A percentile compares a stretch with the other conserved stretches of the same genome.
phyloP scores from a whole-genome alignment of 1,140 invertebrate genomes.

The Sitodiplosis mosellana region DNA sequence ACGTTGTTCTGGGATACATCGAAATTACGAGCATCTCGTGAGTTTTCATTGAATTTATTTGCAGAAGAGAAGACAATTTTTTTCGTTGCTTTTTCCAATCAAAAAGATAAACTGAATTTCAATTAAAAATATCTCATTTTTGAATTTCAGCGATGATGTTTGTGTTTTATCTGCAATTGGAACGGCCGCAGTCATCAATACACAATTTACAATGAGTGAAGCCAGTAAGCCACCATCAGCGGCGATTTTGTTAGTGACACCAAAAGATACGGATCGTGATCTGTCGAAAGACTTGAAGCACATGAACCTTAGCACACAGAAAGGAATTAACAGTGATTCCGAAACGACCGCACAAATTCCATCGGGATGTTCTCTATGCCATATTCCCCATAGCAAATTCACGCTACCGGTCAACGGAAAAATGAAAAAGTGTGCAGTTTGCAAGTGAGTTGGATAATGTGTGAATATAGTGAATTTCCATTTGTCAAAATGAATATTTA shows the following conservation, averaged over 20 bases:
- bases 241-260: neutral
- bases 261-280: neutral
- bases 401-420: slow-evolving; percentile 47
- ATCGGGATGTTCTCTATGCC: slow-evolving; percentile 38
- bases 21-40: slow-evolving; percentile 82
- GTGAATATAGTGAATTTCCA: slow-evolving; percentile 10
- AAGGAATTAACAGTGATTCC: neutral
- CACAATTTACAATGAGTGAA: neutral
- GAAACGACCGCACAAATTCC: neutral
- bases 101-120: neutral
- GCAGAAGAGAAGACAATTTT: neutral
- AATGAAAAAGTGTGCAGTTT: slow-evolving; percentile 41
- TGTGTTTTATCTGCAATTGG: slow-evolving; percentile 84
- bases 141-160: slow-evolving; percentile 64
- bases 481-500: slow-evolving; percentile 1
- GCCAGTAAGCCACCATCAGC: neutral
- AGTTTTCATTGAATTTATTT: slow-evolving; percentile 11
- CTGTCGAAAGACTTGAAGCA: neutral
- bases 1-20: slow-evolving; percentile 82
- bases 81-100: neutral
- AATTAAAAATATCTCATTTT: slow-evolving; percentile 3
- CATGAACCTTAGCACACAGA: neutral
- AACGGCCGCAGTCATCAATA: slow-evolving; percentile 71
- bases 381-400: slow-evolving; percentile 58
- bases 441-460: slow-evolving; percentile 31